Conservation (phyloP, 2,888 invertebrate species). For the Notocelia uddmanniana region DNA sequence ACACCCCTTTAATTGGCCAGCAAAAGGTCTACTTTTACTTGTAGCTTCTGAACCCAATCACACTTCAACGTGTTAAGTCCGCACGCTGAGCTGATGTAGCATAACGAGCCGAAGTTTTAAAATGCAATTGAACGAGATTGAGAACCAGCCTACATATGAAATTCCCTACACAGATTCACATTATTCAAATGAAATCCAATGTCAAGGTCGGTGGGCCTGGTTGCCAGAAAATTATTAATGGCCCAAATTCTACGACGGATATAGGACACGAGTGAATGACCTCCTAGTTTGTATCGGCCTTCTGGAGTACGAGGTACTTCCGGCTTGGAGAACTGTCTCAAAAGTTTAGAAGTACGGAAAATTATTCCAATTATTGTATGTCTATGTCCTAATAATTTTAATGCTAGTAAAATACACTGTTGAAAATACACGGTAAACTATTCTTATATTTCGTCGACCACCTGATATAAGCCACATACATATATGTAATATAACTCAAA, state of each 20-base stretch:
- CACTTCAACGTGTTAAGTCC: not conserved
- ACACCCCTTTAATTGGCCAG: too few species aligned
- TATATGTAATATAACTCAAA: too few species aligned
- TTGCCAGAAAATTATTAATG: conserved; percentile 33
- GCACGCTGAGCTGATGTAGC: not conserved
- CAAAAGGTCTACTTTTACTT: not conserved
- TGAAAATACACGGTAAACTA: not conserved
- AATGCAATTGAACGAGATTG: too few species aligned
- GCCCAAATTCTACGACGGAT: conserved; percentile 18
- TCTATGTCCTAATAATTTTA: too few species aligned
- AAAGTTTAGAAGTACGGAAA: too few species aligned
- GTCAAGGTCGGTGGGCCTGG: conserved; percentile 37
- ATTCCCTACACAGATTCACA: not conserved
- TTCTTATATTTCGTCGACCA: not conserved
- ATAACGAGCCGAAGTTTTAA: too few species aligned
- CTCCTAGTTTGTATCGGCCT: conserved; percentile 31
- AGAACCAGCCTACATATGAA: conserved; percentile 3
- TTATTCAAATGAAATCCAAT: conserved; percentile 14
- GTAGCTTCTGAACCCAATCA: not conserved
- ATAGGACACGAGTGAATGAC: conserved; percentile 36
- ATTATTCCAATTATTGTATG: too few species aligned
- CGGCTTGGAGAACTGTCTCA: not conserved
- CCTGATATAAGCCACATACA: not conserved
- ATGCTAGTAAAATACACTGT: not conserved
- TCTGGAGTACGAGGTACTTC: not conserved